Conservation (phyloP, 2,888 invertebrate species). For the Salticus scenicus region DNA sequence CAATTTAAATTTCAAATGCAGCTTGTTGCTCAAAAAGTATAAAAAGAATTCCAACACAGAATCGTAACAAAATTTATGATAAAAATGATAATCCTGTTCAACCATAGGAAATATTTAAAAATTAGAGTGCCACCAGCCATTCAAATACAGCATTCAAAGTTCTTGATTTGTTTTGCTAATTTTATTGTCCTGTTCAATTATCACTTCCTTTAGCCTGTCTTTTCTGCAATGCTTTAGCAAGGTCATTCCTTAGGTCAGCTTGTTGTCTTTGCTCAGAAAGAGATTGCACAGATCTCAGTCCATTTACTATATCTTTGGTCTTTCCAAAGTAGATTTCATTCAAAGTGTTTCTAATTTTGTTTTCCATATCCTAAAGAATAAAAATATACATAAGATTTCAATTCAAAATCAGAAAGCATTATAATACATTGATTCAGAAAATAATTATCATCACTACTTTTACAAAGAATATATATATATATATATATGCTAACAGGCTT, state of each 20-base stretch:
- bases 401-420: too few species aligned
- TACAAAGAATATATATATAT: too few species aligned
- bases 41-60: slow-evolving; percentile 19
- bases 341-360: slow-evolving; percentile 97
- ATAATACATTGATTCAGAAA: too few species aligned
- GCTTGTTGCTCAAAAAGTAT: slow-evolving; percentile 13
- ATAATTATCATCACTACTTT: too few species aligned
- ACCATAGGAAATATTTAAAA: slow-evolving; percentile 19
- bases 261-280: slow-evolving; percentile 89
- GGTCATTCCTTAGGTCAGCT: slow-evolving; percentile 88
- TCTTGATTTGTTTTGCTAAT: slow-evolving; percentile 33
- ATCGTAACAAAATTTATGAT: slow-evolving; percentile 8
- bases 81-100: slow-evolving; percentile 14
- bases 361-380: slow-evolving; percentile 90
- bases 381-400: background rate
- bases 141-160: slow-evolving; percentile 1
- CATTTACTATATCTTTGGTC: slow-evolving; percentile 98
- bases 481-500: too few species aligned
- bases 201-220: slow-evolving; percentile 82
- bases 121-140: slow-evolving; percentile 26
- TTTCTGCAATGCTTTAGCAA: slow-evolving; percentile 88
- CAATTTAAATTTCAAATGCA: slow-evolving; percentile 12
- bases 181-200: slow-evolving; percentile 47
- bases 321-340: slow-evolving; percentile 99
- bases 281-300: slow-evolving; percentile 87